These are phyloP conservation scores for Benthosema pterotum DNA, from an alignment of 2,797 vertebrate genomes.

Conservation along the genomic window DNA sequence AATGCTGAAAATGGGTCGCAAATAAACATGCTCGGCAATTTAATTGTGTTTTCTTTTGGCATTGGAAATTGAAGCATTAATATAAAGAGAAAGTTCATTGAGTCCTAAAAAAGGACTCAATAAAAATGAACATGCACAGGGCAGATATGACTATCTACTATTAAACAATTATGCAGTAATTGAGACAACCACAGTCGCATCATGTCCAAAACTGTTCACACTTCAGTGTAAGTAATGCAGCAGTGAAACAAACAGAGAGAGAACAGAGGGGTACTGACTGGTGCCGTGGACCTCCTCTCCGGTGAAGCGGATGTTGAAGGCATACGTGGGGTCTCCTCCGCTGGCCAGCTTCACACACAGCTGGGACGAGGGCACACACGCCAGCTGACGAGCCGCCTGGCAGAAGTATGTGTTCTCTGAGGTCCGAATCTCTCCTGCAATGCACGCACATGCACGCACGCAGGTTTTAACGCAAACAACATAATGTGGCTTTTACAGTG, in stretches of 20 bases:
- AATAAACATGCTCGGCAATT: no score
- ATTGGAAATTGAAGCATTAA: no score
- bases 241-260: background rate
- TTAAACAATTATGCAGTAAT: no score
- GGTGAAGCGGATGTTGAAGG: conserved; percentile 98
- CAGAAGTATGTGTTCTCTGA: conserved; percentile 98
- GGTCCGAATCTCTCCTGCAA: conserved; percentile 90
- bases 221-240: background rate
- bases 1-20: no score
- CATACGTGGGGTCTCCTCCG: conserved; percentile 95
- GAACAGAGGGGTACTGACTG: conserved; percentile 78
- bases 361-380: conserved; percentile 92
- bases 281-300: conserved; percentile 98
- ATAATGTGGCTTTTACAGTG: background rate
- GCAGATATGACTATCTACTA: no score
- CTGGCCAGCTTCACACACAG: conserved; percentile 96
- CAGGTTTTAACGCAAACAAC: background rate
- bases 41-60: no score
- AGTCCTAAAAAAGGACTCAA: no score
- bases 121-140: no score
- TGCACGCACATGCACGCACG: background rate
- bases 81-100: no score
- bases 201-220: no score
- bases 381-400: conserved; percentile 92
- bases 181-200: no score